Percentiles rank a stretch among this genome's conserved stretches.
Conservation (phyloP, 2,888 invertebrate species). For the Monochamus alternatus region DNA sequence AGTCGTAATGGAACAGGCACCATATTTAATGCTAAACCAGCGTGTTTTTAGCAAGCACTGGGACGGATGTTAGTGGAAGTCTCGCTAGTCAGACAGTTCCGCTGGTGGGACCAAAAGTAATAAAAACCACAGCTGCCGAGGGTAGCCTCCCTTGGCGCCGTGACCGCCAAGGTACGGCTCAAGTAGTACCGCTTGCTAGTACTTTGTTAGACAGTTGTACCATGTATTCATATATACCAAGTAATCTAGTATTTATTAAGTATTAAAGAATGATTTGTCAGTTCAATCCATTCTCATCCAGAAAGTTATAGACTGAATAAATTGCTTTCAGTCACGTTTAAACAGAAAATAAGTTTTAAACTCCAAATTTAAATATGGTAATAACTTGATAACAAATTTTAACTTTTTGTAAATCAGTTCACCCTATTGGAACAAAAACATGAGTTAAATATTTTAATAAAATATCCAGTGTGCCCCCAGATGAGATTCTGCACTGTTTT, state of each 20-base stretch:
- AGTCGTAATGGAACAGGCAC: background rate
- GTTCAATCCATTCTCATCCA: no score
- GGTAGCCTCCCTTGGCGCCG: slow-evolving; percentile 89
- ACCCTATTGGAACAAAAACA: no score
- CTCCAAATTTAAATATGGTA: no score
- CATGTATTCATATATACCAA: slow-evolving; percentile 4
- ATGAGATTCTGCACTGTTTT: no score
- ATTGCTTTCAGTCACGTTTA: no score
- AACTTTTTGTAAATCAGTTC: no score
- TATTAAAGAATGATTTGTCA: background rate
- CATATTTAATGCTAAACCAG: background rate
- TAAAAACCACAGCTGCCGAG: slow-evolving; percentile 82
- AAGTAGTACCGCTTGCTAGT: slow-evolving; percentile 47
- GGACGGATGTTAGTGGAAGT: slow-evolving; percentile 67
- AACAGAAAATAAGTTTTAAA: no score
- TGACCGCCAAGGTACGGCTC: slow-evolving; percentile 81
- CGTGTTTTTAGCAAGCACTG: slow-evolving; percentile 68
- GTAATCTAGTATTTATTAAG: background rate
- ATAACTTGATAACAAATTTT: no score
- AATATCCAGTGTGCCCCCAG: no score
- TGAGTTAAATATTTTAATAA: no score
- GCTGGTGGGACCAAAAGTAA: slow-evolving; percentile 64
- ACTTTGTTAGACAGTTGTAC: slow-evolving; percentile 15
- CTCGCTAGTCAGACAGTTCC: slow-evolving; percentile 66
- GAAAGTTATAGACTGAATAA: no score